Percentiles rank a stretch among this genome's conserved stretches.
Evolutionary conservation across 2,888 invertebrate species (phyloP).

Genomic region (Gonocerus acuteangulatus): DNA sequence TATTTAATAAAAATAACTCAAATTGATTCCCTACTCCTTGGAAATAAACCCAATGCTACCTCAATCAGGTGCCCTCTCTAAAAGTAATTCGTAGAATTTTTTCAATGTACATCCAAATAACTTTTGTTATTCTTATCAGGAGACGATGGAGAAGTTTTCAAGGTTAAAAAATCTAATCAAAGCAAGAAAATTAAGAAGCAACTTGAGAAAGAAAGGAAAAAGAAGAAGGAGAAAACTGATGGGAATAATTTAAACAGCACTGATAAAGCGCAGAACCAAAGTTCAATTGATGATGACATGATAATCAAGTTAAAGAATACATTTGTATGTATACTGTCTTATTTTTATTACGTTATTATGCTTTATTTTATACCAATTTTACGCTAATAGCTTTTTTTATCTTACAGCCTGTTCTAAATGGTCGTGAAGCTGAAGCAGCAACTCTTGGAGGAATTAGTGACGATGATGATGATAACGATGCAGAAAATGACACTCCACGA

Average conservation of each 20-base stretch:
- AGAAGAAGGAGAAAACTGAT: slow-evolving; percentile 48
- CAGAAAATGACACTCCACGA: slow-evolving; percentile 49
- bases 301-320: slow-evolving; percentile 41
- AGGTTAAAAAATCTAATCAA: slow-evolving; percentile 91
- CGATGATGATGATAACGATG: slow-evolving; percentile 55
- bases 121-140: slow-evolving; percentile 46
- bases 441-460: slow-evolving; percentile 53
- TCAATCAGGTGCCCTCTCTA: neutral
- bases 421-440: slow-evolving; percentile 74
- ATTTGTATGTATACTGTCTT: slow-evolving; percentile 35
- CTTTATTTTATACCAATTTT: neutral
- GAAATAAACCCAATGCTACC: too few species aligned
- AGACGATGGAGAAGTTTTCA: slow-evolving; percentile 80
- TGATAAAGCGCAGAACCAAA: slow-evolving; percentile 54
- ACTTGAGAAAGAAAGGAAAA: slow-evolving; percentile 66
- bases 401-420: slow-evolving; percentile 58
- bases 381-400: neutral
- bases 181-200: slow-evolving; percentile 82
- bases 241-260: slow-evolving; percentile 40
- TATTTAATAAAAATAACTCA: neutral
- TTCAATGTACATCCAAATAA: too few species aligned
- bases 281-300: slow-evolving; percentile 63
- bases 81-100: neutral
- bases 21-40: too few species aligned
- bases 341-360: slow-evolving; percentile 2